Conservation (phyloP, 2,888 invertebrate genomes). For the Reticulitermes lucifugus region DNA sequence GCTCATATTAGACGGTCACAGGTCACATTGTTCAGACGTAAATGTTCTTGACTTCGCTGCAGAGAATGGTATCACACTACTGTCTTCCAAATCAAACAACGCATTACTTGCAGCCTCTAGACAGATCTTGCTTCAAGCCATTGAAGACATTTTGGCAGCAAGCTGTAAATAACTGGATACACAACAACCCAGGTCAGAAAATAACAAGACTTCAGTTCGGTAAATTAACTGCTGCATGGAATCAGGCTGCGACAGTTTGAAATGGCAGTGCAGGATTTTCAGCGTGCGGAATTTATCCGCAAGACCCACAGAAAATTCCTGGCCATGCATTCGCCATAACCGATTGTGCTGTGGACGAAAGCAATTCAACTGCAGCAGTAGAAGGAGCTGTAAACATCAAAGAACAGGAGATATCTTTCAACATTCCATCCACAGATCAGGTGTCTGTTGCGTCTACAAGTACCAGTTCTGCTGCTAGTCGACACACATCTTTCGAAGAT, state of each 20-base stretch:
- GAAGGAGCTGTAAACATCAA: no score
- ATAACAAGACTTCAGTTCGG: neutral
- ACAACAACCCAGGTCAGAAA: neutral
- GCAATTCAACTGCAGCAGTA: neutral
- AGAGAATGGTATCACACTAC: neutral
- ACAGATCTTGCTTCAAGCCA: neutral
- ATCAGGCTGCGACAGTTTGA: neutral
- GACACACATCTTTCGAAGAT: no score
- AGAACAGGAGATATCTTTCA: no score
- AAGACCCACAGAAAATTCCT: neutral
- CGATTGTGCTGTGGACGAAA: neutral
- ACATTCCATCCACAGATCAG: no score
- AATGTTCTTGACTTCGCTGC: neutral
- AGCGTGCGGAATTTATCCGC: neutral
- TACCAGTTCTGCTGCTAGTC: no score
- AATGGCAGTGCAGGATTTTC: neutral
- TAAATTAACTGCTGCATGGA: neutral
- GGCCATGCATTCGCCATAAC: neutral
- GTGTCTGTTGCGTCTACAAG: no score
- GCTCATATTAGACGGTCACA: neutral
- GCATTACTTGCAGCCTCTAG: neutral
- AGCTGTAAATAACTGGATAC: neutral
- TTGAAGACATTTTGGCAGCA: neutral
- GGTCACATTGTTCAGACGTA: neutral
- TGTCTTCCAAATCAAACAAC: neutral